These are phyloP conservation scores for Carettochelys insculpta DNA, from an alignment of 2,113 vertebrate species.

Conservation along the genomic window DNA sequence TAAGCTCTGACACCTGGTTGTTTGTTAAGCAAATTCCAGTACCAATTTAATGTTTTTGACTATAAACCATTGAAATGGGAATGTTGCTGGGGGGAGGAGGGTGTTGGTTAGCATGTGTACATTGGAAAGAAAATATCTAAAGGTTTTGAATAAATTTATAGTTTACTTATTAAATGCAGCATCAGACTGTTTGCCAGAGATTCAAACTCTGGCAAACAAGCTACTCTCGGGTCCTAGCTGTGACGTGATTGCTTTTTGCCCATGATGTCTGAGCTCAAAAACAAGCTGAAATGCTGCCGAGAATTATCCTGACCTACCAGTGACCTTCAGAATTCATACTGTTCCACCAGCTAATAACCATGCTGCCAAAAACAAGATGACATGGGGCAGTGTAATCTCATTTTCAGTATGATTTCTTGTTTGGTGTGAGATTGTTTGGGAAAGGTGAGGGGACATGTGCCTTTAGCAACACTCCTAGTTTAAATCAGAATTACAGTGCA, in stretches of 20 bases:
- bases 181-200: neutral
- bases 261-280: slow-evolving; percentile 7
- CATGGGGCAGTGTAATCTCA: neutral
- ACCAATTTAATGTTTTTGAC: neutral
- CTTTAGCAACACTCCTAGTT: neutral
- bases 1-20: neutral
- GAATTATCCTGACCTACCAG: neutral
- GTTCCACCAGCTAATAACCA: neutral
- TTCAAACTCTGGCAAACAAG: neutral
- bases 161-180: neutral
- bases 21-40: neutral
- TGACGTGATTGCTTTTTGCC: neutral
- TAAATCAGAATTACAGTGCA: neutral
- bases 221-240: neutral
- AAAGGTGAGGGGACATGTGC: neutral
- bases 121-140: neutral
- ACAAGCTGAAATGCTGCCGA: neutral
- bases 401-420: neutral
- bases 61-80: neutral
- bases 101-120: neutral
- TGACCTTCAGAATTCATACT: neutral
- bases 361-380: neutral
- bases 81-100: neutral
- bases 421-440: neutral
- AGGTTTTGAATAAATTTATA: neutral